Percentiles rank a stretch among this genome's conserved stretches.
Evolutionary conservation across 2,888 invertebrate species (phyloP).

Genomic region (Lycaena phlaeas): DNA sequence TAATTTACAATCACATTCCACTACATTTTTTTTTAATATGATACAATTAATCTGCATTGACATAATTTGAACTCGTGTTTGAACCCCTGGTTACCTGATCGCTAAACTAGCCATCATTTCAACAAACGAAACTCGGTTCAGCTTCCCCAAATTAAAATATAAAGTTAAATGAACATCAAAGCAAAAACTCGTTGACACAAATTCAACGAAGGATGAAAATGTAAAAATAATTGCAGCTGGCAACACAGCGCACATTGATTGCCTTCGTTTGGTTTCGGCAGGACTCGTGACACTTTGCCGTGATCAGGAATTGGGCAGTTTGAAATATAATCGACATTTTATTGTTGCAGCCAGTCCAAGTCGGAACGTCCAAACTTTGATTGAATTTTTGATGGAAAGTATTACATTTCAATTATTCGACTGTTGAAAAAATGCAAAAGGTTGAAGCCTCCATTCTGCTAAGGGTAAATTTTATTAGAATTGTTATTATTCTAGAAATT

Average conservation of each 20-base stretch:
- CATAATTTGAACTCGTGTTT: too few relatives aligned
- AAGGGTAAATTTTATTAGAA: too few relatives aligned
- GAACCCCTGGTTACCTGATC: too few relatives aligned
- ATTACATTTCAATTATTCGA: not conserved
- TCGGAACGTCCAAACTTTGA: conserved; percentile 9
- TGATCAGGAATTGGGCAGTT: conserved; percentile 7
- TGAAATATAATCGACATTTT: conserved; percentile 7
- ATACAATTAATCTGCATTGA: too few relatives aligned
- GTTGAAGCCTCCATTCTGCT: too few relatives aligned
- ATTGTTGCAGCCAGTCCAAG: conserved; percentile 2
- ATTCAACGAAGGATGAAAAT: conserved; percentile 12
- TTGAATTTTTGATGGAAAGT: conserved; percentile 5
- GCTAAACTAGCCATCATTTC: too few relatives aligned
- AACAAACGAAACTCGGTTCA: too few relatives aligned
- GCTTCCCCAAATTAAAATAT: too few relatives aligned
- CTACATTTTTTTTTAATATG: too few relatives aligned
- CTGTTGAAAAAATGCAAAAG: too few relatives aligned
- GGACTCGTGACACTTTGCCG: conserved; percentile 18
- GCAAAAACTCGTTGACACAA: conserved; percentile 4
- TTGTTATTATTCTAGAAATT: too few relatives aligned
- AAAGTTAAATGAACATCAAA: not conserved
- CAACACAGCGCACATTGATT: conserved; percentile 26
- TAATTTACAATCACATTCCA: too few relatives aligned
- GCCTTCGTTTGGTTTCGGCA: conserved; percentile 42
- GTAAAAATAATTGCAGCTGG: conserved; percentile 15